Percentiles rank a stretch among this genome's conserved stretches.
Conservation (phyloP, 2,797 vertebrate species). For the Muraenolepis orangiensis region DNA sequence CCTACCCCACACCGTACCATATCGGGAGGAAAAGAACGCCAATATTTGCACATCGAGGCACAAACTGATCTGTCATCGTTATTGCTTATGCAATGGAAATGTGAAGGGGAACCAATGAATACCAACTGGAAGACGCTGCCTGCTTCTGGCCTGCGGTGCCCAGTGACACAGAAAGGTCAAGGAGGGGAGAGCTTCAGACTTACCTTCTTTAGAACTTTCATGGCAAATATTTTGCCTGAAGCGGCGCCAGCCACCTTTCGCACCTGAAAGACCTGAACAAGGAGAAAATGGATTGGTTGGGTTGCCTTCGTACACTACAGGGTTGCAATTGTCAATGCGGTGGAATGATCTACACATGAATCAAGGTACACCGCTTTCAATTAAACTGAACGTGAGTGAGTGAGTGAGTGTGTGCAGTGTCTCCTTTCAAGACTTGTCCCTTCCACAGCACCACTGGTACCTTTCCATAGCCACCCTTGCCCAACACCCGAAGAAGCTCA, state of each 20-base stretch:
- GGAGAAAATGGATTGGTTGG: background rate
- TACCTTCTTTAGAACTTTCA: constrained; percentile 99
- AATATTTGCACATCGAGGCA: constrained; percentile 51
- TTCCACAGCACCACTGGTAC: constrained; percentile 56
- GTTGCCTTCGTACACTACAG: constrained; percentile 1
- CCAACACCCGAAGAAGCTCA: constrained; percentile 91
- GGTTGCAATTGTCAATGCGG: background rate
- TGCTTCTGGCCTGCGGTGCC: background rate
- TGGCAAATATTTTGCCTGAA: constrained; percentile 96
- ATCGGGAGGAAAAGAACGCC: constrained; percentile 36
- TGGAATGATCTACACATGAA: background rate
- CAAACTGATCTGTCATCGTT: constrained; percentile 31
- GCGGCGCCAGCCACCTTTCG: constrained; percentile 91
- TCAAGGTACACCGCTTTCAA: background rate
- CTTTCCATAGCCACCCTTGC: constrained; percentile 98
- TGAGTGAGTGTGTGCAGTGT: background rate
- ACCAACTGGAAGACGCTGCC: background rate
- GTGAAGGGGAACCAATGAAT: background rate
- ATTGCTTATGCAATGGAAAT: background rate
- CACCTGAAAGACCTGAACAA: constrained; percentile 92
- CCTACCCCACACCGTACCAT: constrained; percentile 52
- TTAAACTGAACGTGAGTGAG: background rate
- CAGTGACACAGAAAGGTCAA: background rate
- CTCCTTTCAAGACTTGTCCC: background rate
- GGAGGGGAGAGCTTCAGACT: constrained; percentile 10